phyloP scores from a whole-genome alignment of 2,888 invertebrate species.

The Notodonta dromedarius region DNA sequence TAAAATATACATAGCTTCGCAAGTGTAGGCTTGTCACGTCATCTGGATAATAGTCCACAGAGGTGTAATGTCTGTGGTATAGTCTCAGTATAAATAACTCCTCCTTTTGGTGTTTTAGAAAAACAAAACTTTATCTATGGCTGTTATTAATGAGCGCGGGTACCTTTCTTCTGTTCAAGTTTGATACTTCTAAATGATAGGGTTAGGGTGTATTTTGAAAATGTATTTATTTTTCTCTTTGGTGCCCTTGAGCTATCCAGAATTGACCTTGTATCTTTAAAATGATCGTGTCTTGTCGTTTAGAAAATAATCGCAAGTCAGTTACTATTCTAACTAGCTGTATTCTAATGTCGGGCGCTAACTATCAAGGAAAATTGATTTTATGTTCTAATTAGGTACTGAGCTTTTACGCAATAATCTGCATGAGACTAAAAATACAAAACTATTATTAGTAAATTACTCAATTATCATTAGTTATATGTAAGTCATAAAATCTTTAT shows the following conservation, averaged over 20 bases:
- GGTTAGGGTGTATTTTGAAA: too few relatives aligned
- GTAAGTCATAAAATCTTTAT: not conserved
- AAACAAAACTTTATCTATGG: too few relatives aligned
- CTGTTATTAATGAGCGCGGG: too few relatives aligned
- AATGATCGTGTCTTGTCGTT: too few relatives aligned
- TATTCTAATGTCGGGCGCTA: slow-evolving; percentile 1
- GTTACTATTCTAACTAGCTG: slow-evolving; percentile 12
- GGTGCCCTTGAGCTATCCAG: too few relatives aligned
- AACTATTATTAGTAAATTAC: not conserved
- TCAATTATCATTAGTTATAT: not conserved
- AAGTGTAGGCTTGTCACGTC: not conserved
- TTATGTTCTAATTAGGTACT: not conserved
- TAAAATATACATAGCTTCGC: not conserved
- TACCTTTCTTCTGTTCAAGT: too few relatives aligned
- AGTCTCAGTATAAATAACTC: too few relatives aligned
- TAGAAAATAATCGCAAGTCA: not conserved
- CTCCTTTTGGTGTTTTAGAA: too few relatives aligned
- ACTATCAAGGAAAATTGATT: not conserved
- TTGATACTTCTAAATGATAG: too few relatives aligned
- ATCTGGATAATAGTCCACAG: not conserved
- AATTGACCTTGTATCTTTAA: too few relatives aligned
- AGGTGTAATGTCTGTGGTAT: too few relatives aligned
- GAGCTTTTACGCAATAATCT: not conserved
- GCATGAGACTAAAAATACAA: not conserved
- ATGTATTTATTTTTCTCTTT: too few relatives aligned